Conservation (phyloP, 1,140 invertebrate species). For the Meteorus sp. region DNA sequence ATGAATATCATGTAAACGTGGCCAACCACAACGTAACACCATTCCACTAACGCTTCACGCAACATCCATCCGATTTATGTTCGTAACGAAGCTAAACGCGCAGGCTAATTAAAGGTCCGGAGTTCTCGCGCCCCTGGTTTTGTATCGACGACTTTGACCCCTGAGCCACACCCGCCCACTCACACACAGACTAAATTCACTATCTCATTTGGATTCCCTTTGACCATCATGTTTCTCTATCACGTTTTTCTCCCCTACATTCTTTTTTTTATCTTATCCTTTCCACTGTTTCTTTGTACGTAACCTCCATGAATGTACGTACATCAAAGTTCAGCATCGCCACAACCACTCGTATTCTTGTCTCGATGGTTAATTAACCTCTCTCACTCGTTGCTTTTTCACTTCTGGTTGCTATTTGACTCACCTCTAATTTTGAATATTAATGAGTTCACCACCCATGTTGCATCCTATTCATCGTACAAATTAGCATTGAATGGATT, state of each 20-base stretch:
- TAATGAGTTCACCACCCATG: neutral
- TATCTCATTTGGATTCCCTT: no score
- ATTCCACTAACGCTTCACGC: neutral
- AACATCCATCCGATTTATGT: conserved; percentile 12
- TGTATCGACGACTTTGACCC: conserved; percentile 18
- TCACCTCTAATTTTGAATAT: neutral
- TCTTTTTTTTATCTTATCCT: conserved; percentile 13
- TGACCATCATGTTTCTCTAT: neutral
- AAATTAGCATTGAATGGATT: no score
- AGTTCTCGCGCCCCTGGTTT: conserved; percentile 21
- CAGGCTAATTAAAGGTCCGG: conserved; percentile 26
- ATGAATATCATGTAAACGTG: conserved; percentile 6
- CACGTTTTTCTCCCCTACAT: conserved; percentile 16
- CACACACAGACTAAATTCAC: neutral
- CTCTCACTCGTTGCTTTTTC: neutral
- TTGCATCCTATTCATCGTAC: no score
- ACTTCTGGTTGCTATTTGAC: neutral
- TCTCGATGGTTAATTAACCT: conserved; percentile 19
- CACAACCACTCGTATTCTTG: conserved; percentile 1
- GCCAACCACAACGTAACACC: conserved; percentile 4
- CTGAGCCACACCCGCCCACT: neutral
- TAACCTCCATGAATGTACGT: no score
- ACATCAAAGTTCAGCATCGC: conserved; percentile 10
- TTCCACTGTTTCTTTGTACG: neutral
- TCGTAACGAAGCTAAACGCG: conserved; percentile 20